A percentile compares a stretch with the other conserved stretches of the same genome.
These are phyloP conservation scores for Oreochromis niloticus DNA, from an alignment of 2,113 vertebrate species.

Conservation along the genomic window DNA sequence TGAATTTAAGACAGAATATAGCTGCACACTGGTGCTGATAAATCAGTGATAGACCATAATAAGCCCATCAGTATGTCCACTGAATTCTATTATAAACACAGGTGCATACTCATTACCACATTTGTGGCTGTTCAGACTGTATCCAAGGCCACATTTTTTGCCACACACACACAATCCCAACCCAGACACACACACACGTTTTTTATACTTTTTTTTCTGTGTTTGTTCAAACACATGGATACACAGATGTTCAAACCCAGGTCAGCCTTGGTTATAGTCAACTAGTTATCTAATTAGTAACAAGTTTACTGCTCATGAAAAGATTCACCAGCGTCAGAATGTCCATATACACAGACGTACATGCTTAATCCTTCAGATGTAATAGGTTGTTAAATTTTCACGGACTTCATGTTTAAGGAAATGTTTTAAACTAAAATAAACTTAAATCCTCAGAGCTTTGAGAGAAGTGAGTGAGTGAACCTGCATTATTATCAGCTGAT, in stretches of 20 bases:
- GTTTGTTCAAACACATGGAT: not conserved
- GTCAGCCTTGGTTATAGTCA: not conserved
- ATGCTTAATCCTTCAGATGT: not conserved
- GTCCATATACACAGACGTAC: not conserved
- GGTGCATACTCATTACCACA: not conserved
- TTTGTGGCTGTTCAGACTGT: not conserved
- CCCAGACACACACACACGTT: not conserved
- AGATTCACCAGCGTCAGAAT: not conserved
- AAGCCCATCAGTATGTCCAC: not conserved
- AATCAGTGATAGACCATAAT: not conserved
- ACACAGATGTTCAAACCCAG: not conserved
- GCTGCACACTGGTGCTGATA: not conserved
- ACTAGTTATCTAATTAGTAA: not conserved
- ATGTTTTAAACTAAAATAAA: not conserved
- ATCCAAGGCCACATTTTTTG: not conserved
- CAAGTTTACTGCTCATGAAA: not conserved
- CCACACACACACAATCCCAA: not conserved
- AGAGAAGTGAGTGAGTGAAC: not conserved
- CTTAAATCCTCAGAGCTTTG: not conserved
- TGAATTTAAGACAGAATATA: too few species aligned
- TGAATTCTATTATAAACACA: not conserved
- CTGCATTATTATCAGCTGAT: not conserved
- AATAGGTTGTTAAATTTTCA: not conserved
- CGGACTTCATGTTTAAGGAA: not conserved
- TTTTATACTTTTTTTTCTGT: not conserved